These are phyloP conservation scores for Digitonthophagus gazella DNA, from an alignment of 2,888 invertebrate species.

Conservation along the genomic window DNA sequence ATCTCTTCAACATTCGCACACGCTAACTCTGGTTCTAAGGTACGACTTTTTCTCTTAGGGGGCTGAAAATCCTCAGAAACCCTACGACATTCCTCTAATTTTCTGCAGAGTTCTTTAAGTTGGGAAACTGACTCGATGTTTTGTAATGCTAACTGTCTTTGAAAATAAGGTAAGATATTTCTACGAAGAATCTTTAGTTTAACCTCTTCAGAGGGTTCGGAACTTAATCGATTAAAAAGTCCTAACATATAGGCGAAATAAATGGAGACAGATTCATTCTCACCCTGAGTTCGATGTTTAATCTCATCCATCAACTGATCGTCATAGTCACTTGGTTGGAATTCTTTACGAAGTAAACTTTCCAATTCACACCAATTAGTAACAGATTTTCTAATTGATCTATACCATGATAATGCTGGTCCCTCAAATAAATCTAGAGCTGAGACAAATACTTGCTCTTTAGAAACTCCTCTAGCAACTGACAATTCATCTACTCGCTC, in stretches of 20 bases:
- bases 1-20: conserved; percentile 5
- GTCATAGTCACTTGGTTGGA: conserved; percentile 32
- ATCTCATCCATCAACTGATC: conserved; percentile 35
- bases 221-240: conserved; percentile 7
- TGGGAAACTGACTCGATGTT: conserved; percentile 7
- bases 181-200: conserved; percentile 10
- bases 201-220: not conserved
- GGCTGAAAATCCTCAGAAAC: conserved; percentile 20
- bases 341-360: conserved; percentile 24
- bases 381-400: conserved; percentile 13
- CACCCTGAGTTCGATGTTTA: conserved; percentile 33
- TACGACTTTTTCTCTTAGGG: not conserved
- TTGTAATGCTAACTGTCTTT: conserved; percentile 9
- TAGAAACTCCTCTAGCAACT: not conserved
- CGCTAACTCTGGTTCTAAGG: conserved; percentile 27
- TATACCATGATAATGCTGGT: conserved; percentile 28
- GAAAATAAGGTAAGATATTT: conserved; percentile 18
- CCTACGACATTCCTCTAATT: conserved; percentile 20
- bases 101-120: conserved; percentile 23
- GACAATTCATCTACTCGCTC: conserved; percentile 3
- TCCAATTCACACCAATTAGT: conserved; percentile 24
- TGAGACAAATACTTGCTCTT: not conserved
- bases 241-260: conserved; percentile 19
- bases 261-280: conserved; percentile 32
- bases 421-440: not conserved